Evolutionary conservation across 2,113 vertebrate species (phyloP), one percentile per base, ranked within the genome.

Genomic region (Pluvianellus socialis): DNA sequence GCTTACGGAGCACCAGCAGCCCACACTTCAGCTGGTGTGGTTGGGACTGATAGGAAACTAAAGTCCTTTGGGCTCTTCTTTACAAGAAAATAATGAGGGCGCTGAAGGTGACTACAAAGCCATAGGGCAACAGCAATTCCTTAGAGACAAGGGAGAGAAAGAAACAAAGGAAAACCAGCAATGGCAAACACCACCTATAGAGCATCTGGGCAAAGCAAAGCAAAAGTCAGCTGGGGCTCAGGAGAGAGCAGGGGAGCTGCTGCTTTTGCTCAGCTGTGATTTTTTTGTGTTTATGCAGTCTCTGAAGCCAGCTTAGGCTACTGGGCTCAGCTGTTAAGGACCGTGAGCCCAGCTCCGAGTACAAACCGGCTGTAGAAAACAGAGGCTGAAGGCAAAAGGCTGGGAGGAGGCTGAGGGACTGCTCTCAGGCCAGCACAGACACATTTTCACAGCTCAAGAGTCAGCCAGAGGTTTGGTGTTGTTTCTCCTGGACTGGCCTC

Each of bases 321-420:
- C 83, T 5, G 23, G 38, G 53, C 90, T 77, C 84, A 74, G 89
- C 26, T 70, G 38, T 28, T 38, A 42, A 56, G 59, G 63, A 9
- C n/a, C 45, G 52, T 0, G 0, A 83, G 67, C 40, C 23, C 79
- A 55, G 10, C 35, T 76, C 21, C 30, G 8, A 7, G 26, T 10
- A 27, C 16, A 23, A 83, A 45, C 47, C 0, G 0, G 35, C 24
- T 6, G 3, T 14, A 52, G 56, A 42, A 84, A 52, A 59, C 26
- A 62, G 28, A 50, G 19, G 24, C 26, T 38, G 45, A 76, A 66
- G 12, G 47, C 9, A 52, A 45, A 75, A 66, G 7, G 18, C 28
- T 49, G 23, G 10, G 42, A 22, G 22, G 32, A 74, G 3, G 20
- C 16, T 3, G 21, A 30, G 24, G 47, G 80, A 13, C 17, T 27